Conservation (phyloP, 30 jellyfish, hydroid and myxozoan species). For the Morbakka virulenta region DNA sequence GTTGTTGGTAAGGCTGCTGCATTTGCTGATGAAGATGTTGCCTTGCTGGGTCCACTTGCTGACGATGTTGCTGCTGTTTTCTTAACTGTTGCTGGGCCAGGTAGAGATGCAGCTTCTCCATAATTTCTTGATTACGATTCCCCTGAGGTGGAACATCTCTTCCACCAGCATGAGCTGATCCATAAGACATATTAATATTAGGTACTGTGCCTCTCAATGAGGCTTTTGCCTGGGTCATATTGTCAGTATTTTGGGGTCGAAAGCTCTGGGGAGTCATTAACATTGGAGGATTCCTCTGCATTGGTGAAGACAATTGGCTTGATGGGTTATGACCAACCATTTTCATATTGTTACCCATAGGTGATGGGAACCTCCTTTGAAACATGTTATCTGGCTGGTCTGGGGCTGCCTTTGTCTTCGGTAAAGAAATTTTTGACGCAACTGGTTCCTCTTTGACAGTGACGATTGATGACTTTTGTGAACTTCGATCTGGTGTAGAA, state of each 20-base stretch:
- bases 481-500: neutral
- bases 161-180: slow-evolving; percentile 3
- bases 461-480: slow-evolving; percentile 15
- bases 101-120: slow-evolving; percentile 71
- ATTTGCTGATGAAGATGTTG: slow-evolving; percentile 26
- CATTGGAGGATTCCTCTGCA: slow-evolving; percentile 59
- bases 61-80: slow-evolving; percentile 58
- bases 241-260: slow-evolving; percentile 46
- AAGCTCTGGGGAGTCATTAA: slow-evolving; percentile 51
- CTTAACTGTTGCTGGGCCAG: slow-evolving; percentile 26
- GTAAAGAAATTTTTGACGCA: slow-evolving; percentile 4
- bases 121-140: slow-evolving; percentile 63
- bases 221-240: slow-evolving; percentile 48
- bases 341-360: slow-evolving; percentile 17
- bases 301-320: slow-evolving; percentile 18
- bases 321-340: slow-evolving; percentile 49
- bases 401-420: slow-evolving; percentile 8
- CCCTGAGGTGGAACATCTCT: slow-evolving; percentile 46
- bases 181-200: slow-evolving; percentile 10
- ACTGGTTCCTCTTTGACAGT: slow-evolving; percentile 40
- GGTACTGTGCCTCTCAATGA: slow-evolving; percentile 55
- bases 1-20: slow-evolving; percentile 71
- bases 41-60: slow-evolving; percentile 9
- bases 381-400: slow-evolving; percentile 12
- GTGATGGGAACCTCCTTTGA: slow-evolving; percentile 4